Base-by-base conservation (phyloP, 2,888 invertebrate genomes). In the Eledona agricola region DNA sequence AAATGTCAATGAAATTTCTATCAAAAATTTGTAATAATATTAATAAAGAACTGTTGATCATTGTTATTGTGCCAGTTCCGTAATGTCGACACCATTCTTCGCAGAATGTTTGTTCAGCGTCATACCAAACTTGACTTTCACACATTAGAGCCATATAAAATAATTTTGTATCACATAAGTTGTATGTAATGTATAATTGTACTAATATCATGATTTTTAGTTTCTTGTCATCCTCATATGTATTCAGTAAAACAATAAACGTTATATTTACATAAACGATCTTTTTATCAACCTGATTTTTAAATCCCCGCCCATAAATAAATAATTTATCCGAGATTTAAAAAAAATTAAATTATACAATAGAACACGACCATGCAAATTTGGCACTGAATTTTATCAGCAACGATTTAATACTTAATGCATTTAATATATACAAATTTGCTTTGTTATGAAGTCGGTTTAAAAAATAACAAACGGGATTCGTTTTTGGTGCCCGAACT, bases 181-280 rank as follows among this genome's bases (percentile, higher is more conserved):
- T 65, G 62, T 63, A 66, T 60, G 63, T 65, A 66, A n/a, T 63
- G 64, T 65, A 65, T 62, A 66, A 65, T 62, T 66, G 61, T 66
- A 65, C 62, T 64, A 63, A 61, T 63, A 56, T 38, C 56, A 57
- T 62, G 49, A 51, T 60, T 64, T 62, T 64, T 63, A 58, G 55
- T 61, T 49, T 42, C 19, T 56, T 64, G 61, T 62, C 46, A 59
- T 58, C 62, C 63, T 65, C 65, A 65, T 62, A 62, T 66, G 62
- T 66, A 66, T 60, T 59, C 63, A 63, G 54, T 63, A 63, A 65
- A 65, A 56, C 58, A 67, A 64, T 67, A 67, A 67, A 66, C 64
- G 67, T 66, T 67, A 67, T 67, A 67, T 67, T 67, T 67, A 64
- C 63, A 65, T 66, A 66, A 55, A 19, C 15, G 5, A 4, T 19